Conservation (phyloP, 1,140 invertebrate genomes). For the Drosophila mojavensis region DNA sequence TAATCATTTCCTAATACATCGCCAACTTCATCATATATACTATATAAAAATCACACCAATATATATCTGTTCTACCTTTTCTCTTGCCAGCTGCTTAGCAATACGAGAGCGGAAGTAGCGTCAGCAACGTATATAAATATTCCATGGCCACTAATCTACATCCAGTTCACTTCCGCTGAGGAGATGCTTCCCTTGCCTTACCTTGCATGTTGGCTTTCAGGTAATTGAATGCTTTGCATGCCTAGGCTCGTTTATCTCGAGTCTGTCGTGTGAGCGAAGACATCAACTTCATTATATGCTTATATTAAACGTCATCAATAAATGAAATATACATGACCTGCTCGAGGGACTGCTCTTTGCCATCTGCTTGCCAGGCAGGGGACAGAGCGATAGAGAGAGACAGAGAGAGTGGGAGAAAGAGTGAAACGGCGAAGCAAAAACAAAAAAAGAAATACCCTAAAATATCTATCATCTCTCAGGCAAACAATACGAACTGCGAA, state of each 20-base stretch:
- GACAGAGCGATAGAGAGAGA: too few species aligned
- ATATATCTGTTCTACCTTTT: not conserved
- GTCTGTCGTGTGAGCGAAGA: conserved; percentile 24
- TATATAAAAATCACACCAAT: too few species aligned
- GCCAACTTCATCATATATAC: too few species aligned
- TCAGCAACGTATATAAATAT: conserved; percentile 66
- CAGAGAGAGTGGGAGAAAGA: conserved; percentile 9
- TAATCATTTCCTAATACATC: too few species aligned
- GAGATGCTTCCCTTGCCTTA: conserved; percentile 12
- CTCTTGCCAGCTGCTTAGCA: too few species aligned
- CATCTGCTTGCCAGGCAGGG: too few species aligned
- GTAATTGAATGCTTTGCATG: conserved; percentile 67
- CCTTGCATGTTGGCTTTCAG: not conserved
- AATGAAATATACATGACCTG: not conserved
- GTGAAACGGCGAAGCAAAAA: not conserved
- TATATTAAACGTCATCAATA: conserved; percentile 79
- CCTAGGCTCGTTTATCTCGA: not conserved
- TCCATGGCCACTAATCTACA: conserved; percentile 63
- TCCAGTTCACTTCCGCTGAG: conserved; percentile 64
- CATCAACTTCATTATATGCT: conserved; percentile 75
- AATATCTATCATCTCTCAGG: conserved; percentile 70
- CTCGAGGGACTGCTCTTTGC: not conserved
- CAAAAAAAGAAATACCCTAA: conserved; percentile 51
- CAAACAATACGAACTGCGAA: conserved; percentile 56
- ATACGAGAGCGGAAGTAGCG: conserved; percentile 54